Percentiles rank a stretch among this genome's conserved stretches.
Conservation (phyloP, 2,888 invertebrate genomes). For the Amitus sp. region DNA sequence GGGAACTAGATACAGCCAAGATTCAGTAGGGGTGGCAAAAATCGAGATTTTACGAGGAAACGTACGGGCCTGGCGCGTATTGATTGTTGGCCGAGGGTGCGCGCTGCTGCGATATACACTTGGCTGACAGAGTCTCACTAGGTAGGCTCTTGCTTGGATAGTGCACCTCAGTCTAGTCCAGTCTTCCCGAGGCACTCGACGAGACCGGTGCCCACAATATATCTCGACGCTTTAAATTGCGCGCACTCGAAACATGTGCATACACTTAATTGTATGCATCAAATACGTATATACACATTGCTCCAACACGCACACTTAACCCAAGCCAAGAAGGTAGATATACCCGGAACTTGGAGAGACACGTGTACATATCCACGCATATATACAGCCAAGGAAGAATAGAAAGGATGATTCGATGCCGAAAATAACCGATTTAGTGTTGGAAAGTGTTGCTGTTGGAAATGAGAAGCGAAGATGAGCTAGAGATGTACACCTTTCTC, state of each 20-base stretch:
- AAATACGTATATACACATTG: conserved; percentile 18
- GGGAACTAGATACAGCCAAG: conserved; percentile 13
- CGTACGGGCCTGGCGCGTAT: conserved; percentile 59
- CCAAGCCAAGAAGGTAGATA: conserved; percentile 39
- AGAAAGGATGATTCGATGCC: not conserved
- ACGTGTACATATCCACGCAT: conserved; percentile 12
- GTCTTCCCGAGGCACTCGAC: conserved; percentile 63
- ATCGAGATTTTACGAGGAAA: conserved; percentile 59
- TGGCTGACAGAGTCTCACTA: conserved; percentile 27
- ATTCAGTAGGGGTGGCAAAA: conserved; percentile 43
- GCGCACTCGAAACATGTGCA: conserved; percentile 7
- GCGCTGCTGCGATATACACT: conserved; percentile 46
- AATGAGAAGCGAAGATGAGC: not conserved
- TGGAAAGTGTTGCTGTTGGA: no score
- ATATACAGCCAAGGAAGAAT: not conserved
- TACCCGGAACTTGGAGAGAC: conserved; percentile 29
- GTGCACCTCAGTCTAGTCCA: conserved; percentile 53
- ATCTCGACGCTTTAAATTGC: conserved; percentile 15
- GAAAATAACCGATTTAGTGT: no score
- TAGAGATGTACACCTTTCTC: conserved; percentile 17
- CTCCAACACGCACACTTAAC: conserved; percentile 3
- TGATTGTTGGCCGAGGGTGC: conserved; percentile 60
- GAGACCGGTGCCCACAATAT: conserved; percentile 31
- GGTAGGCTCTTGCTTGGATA: conserved; percentile 35
- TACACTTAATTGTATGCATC: conserved; percentile 24